Conservation (phyloP, 2,797 vertebrate species). For the Paratrypauchen microcephalus region DNA sequence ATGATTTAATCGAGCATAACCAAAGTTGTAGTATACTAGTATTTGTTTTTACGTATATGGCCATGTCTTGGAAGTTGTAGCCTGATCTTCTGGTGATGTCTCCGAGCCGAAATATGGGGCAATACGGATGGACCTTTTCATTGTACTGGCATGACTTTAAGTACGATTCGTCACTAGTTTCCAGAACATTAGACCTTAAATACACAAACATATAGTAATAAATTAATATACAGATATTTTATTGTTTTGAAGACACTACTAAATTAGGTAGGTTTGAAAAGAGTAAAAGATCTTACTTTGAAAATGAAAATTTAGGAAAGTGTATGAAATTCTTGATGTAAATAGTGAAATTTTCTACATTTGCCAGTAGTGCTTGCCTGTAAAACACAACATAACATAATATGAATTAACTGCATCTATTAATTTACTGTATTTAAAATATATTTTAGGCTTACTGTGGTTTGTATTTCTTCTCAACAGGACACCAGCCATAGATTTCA, state of each 20-base stretch:
- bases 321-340: conserved; percentile 93
- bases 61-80: conserved; percentile 81
- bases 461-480: conserved; percentile 73
- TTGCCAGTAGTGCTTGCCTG: conserved; percentile 79
- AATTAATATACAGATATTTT: not conserved
- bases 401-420: not conserved
- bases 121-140: conserved; percentile 75
- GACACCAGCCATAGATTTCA: conserved; percentile 93
- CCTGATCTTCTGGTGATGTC: conserved; percentile 81
- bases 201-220: not conserved
- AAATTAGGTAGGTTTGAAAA: no score
- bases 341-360: conserved; percentile 90
- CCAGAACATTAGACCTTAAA: conserved; percentile 83
- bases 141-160: conserved; percentile 84
- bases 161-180: conserved; percentile 71
- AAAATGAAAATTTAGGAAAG: conserved; percentile 88
- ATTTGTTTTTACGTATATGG: conserved; percentile 65
- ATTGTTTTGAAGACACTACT: no score
- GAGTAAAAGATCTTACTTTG: conserved; percentile 79
- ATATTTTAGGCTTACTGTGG: conserved; percentile 57
- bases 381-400: conserved; percentile 17
- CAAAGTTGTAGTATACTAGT: no score
- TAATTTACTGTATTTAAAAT: not conserved
- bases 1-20: not conserved
- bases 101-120: conserved; percentile 89